These are phyloP conservation scores for Eidolon helvum DNA, from an alignment of 2,113 vertebrate species.

Conservation along the genomic window DNA sequence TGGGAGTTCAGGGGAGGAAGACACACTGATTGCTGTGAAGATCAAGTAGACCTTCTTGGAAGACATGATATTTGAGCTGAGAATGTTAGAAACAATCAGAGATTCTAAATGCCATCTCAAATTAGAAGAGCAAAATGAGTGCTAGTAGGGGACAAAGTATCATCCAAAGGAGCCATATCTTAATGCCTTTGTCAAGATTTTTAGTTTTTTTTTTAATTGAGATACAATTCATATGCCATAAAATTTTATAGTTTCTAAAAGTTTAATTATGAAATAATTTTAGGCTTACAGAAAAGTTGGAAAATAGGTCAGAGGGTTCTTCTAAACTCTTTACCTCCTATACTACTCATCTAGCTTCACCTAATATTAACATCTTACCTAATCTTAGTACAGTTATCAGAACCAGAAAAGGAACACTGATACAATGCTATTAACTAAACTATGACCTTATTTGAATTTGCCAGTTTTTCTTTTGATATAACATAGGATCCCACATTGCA, in stretches of 20 bases:
- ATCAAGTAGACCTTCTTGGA: neutral
- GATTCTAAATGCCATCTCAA: neutral
- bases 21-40: neutral
- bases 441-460: neutral
- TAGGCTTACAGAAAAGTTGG: neutral
- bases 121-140: neutral
- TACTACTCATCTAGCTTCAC: neutral
- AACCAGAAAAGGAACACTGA: neutral
- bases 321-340: neutral
- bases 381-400: neutral
- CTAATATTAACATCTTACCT: neutral
- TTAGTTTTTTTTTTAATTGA: neutral
- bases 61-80: neutral
- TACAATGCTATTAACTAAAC: neutral
- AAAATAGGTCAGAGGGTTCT: neutral
- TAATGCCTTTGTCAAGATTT: neutral
- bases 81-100: neutral
- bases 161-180: neutral
- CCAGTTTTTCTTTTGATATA: neutral
- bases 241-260: neutral
- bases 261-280: slow-evolving; percentile 17
- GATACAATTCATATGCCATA: neutral
- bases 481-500: neutral
- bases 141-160: neutral
- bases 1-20: neutral